These are phyloP conservation scores for Temnothorax nylanderi DNA, from an alignment of 1,140 invertebrate genomes.

Conservation along the genomic window DNA sequence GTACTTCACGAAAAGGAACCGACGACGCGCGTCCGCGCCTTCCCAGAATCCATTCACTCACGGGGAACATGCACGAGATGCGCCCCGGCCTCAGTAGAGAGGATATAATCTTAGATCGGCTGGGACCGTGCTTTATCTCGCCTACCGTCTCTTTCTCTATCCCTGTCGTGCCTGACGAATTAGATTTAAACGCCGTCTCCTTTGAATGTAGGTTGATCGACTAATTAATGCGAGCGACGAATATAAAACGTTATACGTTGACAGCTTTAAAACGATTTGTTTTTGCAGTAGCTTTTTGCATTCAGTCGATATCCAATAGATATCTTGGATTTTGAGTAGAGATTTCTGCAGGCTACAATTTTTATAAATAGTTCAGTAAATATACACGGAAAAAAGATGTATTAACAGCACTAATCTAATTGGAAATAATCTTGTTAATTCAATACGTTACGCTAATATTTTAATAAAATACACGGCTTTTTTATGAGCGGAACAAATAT, in stretches of 20 bases:
- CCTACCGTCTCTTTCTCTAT: not conserved
- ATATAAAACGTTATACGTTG: not conserved
- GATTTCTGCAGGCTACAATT: not conserved
- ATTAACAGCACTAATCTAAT: too few species aligned
- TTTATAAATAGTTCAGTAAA: not conserved
- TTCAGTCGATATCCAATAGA: not conserved
- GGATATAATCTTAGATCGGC: conserved; percentile 44
- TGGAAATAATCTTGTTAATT: too few species aligned
- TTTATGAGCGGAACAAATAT: too few species aligned
- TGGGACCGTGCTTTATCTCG: conserved; percentile 35
- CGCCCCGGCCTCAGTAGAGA: not conserved
- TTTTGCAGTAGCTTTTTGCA: not conserved
- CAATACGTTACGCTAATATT: too few species aligned
- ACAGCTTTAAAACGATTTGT: not conserved
- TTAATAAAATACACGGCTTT: too few species aligned
- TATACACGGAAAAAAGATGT: not conserved
- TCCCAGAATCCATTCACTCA: conserved; percentile 69
- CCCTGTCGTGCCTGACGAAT: conserved; percentile 36
- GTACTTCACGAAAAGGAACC: conserved; percentile 10
- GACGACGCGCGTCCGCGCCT: conserved; percentile 30
- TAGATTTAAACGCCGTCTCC: conserved; percentile 39
- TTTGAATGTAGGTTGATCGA: conserved; percentile 31
- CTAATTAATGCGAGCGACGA: conserved; percentile 13
- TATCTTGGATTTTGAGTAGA: not conserved
- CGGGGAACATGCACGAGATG: not conserved